Evolutionary conservation across 2,113 vertebrate species (phyloP), one percentile per base, ranked within the genome.

Genomic region (Micronycteris hirsuta): DNA sequence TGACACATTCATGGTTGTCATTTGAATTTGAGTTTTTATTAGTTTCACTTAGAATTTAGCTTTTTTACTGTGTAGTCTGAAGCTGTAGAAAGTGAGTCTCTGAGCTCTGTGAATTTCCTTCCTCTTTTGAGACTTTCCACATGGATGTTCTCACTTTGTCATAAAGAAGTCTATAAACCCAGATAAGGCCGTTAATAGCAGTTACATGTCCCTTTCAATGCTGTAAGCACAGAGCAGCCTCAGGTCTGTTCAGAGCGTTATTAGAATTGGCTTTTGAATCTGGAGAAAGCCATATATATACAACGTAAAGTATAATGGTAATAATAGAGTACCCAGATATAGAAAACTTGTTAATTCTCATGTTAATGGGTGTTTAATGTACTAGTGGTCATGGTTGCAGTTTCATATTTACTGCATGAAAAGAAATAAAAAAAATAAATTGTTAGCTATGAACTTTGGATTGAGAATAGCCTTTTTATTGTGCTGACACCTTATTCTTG

Each of bases 11-110:
- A 38, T 8, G 93, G 28, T 76, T 88, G 22, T n/a, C 7, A 17
- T 86, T 41, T 78, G 70, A 83, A 83, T 93, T 76, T 56, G 33
- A 77, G 20, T 68, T 71, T 82, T 96, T 96, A 24, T 95, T 82
- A 80, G 63, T 54, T 93, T 86, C 7, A 20, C 31, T 80, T 90
- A 65, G 43, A 92, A 76, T 92, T 94, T 95, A 92, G 45, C 68
- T 90, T 94, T 38, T n/a, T 10, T 87, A 8, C 49, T 74, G 17
- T 92, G 17, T 0, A 80, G 3, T 84, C 15, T 38, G 16, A 90
- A 81, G 43, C 56, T 61, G 1, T 81, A 63, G 45, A 89, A 68
- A 83, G 47, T 56, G 52, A 92, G 10, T 68, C 24, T 47, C 0
- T 38, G 61, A 76, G 36, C 12, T 63, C 11, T 56, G 11, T 78